These are phyloP conservation scores for Butorides virescens DNA, from an alignment of 2,113 vertebrate genomes.

Conservation along the genomic window DNA sequence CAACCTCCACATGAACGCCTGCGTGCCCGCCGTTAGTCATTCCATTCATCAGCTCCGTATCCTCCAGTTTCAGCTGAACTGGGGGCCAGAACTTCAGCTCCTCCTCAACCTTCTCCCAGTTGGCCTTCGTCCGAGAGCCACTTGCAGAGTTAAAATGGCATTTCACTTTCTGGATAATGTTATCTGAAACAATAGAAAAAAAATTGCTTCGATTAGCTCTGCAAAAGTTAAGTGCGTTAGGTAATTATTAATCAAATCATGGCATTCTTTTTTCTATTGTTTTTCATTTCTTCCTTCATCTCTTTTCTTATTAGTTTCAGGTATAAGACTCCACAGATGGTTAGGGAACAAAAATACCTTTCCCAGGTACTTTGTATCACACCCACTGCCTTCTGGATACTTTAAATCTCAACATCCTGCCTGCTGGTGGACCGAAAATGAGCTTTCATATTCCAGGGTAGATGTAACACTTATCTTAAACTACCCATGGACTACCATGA, in stretches of 20 bases:
- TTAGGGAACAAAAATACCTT: not conserved
- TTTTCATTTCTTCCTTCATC: not conserved
- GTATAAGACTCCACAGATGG: not conserved
- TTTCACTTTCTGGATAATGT: slow-evolving; percentile 89
- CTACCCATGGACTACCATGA: not conserved
- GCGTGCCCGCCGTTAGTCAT: slow-evolving; percentile 78
- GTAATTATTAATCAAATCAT: fast-evolving
- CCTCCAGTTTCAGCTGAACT: slow-evolving; percentile 79
- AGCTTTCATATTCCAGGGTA: not conserved
- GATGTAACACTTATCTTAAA: not conserved
- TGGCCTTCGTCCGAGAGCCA: slow-evolving; percentile 68
- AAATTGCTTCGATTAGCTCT: not conserved
- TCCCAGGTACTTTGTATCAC: not conserved
- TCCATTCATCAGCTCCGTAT: slow-evolving; percentile 78
- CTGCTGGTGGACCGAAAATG: not conserved
- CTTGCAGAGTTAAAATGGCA: slow-evolving; percentile 81
- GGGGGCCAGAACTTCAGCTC: slow-evolving; percentile 83
- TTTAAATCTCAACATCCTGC: not conserved
- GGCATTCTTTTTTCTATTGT: fast-evolving
- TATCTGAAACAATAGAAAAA: slow-evolving; percentile 72
- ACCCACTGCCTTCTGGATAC: not conserved
- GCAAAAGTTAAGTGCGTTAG: not conserved
- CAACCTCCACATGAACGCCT: slow-evolving; percentile 70
- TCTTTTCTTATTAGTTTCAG: not conserved
- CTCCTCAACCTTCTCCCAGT: slow-evolving; percentile 82